Conservation (phyloP, 2,797 vertebrate species). For the Gymnothorax reevesii region DNA sequence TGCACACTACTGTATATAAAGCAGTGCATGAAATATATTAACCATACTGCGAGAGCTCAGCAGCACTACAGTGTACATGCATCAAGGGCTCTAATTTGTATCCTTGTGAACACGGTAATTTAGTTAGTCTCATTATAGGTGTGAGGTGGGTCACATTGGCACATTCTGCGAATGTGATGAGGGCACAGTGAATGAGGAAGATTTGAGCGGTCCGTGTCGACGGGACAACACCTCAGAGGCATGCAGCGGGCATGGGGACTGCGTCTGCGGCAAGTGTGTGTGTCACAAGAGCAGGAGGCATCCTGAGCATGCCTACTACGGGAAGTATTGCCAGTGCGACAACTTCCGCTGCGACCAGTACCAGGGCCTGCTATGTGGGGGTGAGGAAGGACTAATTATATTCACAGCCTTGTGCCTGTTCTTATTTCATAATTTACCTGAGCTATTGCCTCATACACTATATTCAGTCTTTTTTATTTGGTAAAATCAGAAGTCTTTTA, state of each 20-base stretch:
- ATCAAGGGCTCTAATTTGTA: no score
- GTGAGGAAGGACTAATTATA: conserved; percentile 3
- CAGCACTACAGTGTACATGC: neutral
- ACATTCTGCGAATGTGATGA: conserved; percentile 39
- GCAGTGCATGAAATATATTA: neutral
- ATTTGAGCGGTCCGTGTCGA: conserved; percentile 21
- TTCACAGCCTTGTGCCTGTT: neutral
- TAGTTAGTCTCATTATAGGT: conserved; percentile 30
- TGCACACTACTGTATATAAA: neutral
- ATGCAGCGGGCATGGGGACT: conserved; percentile 39
- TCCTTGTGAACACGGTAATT: neutral
- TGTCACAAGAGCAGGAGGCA: conserved; percentile 36
- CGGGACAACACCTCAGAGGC: conserved; percentile 32
- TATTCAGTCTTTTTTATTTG: neutral
- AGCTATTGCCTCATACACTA: neutral
- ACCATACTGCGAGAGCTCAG: neutral
- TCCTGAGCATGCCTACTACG: conserved; percentile 32
- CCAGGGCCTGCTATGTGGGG: conserved; percentile 42
- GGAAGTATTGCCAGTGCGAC: conserved; percentile 43
- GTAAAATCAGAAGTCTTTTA: neutral
- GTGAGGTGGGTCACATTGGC: conserved; percentile 30
- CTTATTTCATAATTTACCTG: neutral
- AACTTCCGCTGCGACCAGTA: conserved; percentile 44
- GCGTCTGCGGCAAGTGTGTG: conserved; percentile 44
- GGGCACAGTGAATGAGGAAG: neutral